Evolutionary conservation across 2,888 invertebrate species (phyloP).

Genomic region (Xestia sexstrigata): DNA sequence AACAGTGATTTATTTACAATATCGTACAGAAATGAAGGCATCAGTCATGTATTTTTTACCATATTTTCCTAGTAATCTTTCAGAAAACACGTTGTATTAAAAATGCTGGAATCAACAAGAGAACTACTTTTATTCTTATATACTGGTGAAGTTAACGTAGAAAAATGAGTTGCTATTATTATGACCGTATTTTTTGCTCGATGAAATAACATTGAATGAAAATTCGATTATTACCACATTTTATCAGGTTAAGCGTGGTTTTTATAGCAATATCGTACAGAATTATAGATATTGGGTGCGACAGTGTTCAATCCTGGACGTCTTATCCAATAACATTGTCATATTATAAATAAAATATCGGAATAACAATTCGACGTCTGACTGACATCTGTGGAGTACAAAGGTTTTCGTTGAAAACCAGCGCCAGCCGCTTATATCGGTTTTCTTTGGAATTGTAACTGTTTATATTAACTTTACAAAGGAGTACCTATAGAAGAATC

Average conservation of each 20-base stretch:
- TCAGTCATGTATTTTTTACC: constrained; percentile 2
- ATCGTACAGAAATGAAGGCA: neutral
- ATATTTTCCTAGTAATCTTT: neutral
- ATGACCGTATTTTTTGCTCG: constrained; percentile 45
- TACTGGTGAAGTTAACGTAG: constrained; percentile 16
- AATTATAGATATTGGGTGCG: constrained; percentile 53
- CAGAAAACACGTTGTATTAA: neutral
- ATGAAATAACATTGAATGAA: constrained; percentile 55
- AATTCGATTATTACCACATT: constrained; percentile 57
- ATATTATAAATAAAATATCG: constrained; percentile 36
- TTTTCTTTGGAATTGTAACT: constrained; percentile 2
- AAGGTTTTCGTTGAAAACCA: neutral
- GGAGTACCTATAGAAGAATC: neutral
- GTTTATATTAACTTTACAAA: neutral
- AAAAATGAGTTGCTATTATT: constrained; percentile 43
- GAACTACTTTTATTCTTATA: constrained; percentile 19
- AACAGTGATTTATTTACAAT: neutral
- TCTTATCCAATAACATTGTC: constrained; percentile 34
- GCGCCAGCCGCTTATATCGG: too few species aligned
- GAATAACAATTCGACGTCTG: constrained; percentile 12
- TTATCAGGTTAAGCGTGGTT: constrained; percentile 36
- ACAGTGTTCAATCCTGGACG: constrained; percentile 35
- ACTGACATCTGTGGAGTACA: constrained; percentile 16
- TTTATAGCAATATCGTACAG: constrained; percentile 50
- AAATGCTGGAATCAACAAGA: neutral